Conservation (phyloP, 2,888 invertebrate genomes). For the Chrysina gloriosa region DNA sequence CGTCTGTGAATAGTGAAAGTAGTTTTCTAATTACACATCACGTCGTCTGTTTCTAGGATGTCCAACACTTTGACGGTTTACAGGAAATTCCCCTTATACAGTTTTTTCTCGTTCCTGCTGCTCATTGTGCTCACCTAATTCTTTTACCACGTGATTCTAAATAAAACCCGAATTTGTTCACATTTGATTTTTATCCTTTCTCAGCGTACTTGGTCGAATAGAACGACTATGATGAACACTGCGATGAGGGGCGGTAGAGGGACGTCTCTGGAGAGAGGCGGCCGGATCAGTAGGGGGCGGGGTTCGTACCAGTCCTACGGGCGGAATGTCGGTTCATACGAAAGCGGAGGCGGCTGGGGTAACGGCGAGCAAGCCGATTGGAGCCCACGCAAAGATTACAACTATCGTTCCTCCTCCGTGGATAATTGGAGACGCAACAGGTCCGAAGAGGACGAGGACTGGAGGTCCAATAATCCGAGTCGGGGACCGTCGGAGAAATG, state of each 20-base stretch:
- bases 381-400: slow-evolving; percentile 71
- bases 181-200: slow-evolving; percentile 14
- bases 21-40: too few relatives aligned
- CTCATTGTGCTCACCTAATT: too few relatives aligned
- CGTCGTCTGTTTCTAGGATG: too few relatives aligned
- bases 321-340: slow-evolving; percentile 45
- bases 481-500: slow-evolving; percentile 66
- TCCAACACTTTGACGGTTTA: too few relatives aligned
- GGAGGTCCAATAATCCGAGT: slow-evolving; percentile 63
- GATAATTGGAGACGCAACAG: slow-evolving; percentile 67
- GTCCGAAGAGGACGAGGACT: slow-evolving; percentile 69
- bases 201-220: slow-evolving; percentile 66
- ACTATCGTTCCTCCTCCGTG: slow-evolving; percentile 56
- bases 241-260: slow-evolving; percentile 64
- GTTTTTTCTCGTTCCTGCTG: too few relatives aligned
- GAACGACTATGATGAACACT: slow-evolving; percentile 61
- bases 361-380: slow-evolving; percentile 70
- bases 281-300: slow-evolving; percentile 59
- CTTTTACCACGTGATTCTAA: too few relatives aligned
- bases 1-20: too few relatives aligned
- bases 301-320: slow-evolving; percentile 59
- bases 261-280: slow-evolving; percentile 66
- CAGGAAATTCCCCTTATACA: too few relatives aligned
- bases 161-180: too few relatives aligned
- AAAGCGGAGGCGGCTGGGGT: slow-evolving; percentile 68